Evolutionary conservation across 2,797 vertebrate genomes (phyloP).

Genomic region (Scolopax bukidnonensis): DNA sequence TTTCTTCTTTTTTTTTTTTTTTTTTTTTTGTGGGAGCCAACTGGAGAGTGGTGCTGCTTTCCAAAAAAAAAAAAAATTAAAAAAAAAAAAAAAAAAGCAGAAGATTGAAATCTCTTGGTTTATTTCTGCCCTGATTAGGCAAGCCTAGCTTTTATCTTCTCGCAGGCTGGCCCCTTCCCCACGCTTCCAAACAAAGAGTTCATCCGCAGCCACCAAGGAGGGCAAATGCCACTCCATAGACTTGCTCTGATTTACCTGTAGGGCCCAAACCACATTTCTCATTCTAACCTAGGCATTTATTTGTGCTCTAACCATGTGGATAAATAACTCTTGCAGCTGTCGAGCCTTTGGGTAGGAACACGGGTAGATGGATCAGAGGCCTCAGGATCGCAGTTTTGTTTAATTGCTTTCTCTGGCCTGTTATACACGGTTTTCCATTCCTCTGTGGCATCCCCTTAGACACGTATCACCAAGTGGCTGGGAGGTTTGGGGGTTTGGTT

Average conservation of each 20-base stretch:
- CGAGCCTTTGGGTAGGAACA: background rate
- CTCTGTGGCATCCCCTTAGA: background rate
- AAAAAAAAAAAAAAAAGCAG: background rate
- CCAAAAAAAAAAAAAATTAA: background rate
- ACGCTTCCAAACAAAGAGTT: conserved; percentile 16
- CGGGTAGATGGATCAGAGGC: background rate
- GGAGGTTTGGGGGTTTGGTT: background rate
- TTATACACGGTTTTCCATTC: background rate
- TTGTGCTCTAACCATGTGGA: background rate
- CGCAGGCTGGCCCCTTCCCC: background rate
- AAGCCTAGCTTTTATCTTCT: conserved; percentile 28
- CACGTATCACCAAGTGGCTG: background rate
- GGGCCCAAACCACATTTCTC: background rate
- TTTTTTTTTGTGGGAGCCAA: background rate
- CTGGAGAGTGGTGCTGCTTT: background rate
- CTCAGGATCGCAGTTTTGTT: background rate
- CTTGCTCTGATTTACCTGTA: conserved; percentile 42
- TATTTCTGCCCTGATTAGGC: conserved; percentile 40
- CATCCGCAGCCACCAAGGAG: background rate
- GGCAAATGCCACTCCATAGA: background rate
- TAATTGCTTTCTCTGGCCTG: background rate
- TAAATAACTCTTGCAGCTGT: conserved; percentile 24
- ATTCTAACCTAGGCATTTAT: background rate
- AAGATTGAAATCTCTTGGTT: background rate
- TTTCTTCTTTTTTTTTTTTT: background rate